Percentiles rank a stretch among this genome's conserved stretches.
These are phyloP conservation scores for Illadopsis cleaveri DNA, from an alignment of 2,113 vertebrate species.

Conservation along the genomic window DNA sequence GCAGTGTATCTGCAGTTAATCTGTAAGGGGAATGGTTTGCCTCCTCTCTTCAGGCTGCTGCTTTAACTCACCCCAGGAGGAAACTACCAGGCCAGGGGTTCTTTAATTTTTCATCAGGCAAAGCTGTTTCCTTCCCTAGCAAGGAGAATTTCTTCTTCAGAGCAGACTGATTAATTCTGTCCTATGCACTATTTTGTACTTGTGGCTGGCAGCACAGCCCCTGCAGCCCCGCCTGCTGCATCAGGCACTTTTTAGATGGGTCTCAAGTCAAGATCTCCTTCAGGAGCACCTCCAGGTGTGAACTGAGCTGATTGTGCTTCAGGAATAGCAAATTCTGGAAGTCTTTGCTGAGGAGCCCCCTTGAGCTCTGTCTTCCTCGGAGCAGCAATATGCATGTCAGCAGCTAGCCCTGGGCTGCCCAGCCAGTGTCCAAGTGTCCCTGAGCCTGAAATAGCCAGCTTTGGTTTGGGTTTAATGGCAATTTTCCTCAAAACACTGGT, in stretches of 20 bases:
- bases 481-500: background rate
- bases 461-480: background rate
- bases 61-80: background rate
- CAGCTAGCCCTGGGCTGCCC: background rate
- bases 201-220: background rate
- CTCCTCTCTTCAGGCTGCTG: background rate
- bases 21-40: background rate
- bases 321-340: background rate
- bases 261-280: background rate
- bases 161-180: background rate
- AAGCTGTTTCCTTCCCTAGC: background rate
- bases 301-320: fast-evolving
- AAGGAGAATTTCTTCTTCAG: background rate
- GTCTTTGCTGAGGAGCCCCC: background rate
- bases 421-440: background rate
- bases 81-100: background rate
- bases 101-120: conserved; percentile 44
- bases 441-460: background rate
- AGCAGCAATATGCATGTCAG: background rate
- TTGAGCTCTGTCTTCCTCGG: background rate
- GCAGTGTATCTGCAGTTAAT: background rate
- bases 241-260: fast-evolving
- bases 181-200: background rate
- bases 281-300: background rate
- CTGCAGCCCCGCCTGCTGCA: background rate